Evolutionary conservation across 2,113 vertebrate genomes (phyloP).

Genomic region (Coregonus clupeaformis): DNA sequence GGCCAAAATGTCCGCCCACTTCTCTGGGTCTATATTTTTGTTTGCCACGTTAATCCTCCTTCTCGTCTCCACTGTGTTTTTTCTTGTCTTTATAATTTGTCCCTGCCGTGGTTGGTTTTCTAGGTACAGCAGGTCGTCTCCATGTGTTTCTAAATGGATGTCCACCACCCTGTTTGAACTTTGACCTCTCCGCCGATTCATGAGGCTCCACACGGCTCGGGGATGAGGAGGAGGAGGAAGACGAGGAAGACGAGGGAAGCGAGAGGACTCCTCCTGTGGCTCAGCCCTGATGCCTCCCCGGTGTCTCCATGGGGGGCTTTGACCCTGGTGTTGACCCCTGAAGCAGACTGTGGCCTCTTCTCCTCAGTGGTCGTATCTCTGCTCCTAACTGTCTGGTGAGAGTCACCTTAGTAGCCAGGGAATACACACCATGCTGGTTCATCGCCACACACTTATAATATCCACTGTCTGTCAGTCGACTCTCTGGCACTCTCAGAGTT

Average conservation of each 20-base stretch:
- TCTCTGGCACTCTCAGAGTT: slow-evolving; percentile 73
- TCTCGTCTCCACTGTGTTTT: slow-evolving; percentile 68
- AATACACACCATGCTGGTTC: slow-evolving; percentile 81
- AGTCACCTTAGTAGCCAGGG: slow-evolving; percentile 68
- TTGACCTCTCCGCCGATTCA: slow-evolving; percentile 32
- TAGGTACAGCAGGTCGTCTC: slow-evolving; percentile 40
- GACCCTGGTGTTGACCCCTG: slow-evolving; percentile 62
- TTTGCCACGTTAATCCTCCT: slow-evolving; percentile 78
- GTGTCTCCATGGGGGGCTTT: slow-evolving; percentile 54
- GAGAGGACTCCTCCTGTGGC: slow-evolving; percentile 30
- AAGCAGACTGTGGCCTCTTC: slow-evolving; percentile 72
- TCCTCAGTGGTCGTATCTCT: slow-evolving; percentile 61
- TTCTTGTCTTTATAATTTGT: slow-evolving; percentile 70
- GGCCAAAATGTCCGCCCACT: slow-evolving; percentile 88
- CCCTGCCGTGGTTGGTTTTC: slow-evolving; percentile 43
- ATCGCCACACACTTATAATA: slow-evolving; percentile 86
- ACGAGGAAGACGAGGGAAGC: too few relatives aligned
- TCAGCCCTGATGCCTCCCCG: slow-evolving; percentile 79
- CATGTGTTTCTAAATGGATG: slow-evolving; percentile 62
- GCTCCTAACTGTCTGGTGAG: slow-evolving; percentile 60
- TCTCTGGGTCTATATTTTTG: slow-evolving; percentile 85
- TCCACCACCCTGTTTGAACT: slow-evolving; percentile 23
- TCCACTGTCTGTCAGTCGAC: slow-evolving; percentile 75
- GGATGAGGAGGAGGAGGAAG: too few relatives aligned
- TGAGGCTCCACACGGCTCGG: background rate